phyloP scores from a whole-genome alignment of 2,797 vertebrate species.

The Myotis planiceps region DNA sequence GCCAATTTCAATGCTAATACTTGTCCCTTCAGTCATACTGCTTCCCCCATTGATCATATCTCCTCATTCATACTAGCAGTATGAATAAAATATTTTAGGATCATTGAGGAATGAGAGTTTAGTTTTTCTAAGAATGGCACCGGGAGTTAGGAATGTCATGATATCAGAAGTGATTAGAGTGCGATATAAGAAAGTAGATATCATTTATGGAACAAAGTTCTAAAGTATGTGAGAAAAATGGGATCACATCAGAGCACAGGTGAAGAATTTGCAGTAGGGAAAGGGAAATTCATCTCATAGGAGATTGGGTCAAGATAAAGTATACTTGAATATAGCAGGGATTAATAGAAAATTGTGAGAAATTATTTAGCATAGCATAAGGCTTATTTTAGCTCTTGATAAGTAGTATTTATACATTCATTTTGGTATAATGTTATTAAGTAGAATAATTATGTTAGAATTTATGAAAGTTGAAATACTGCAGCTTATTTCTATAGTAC shows the following conservation, averaged over 20 bases:
- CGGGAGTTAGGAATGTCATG: background rate
- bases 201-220: no score
- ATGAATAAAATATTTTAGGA: background rate
- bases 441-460: slow-evolving; percentile 32
- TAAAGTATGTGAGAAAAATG: background rate
- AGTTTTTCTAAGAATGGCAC: background rate
- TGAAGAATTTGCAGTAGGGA: slow-evolving; percentile 1
- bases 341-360: slow-evolving; percentile 44
- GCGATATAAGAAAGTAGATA: no score
- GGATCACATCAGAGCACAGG: background rate
- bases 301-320: background rate
- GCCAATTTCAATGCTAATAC: background rate
- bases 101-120: background rate
- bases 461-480: slow-evolving; percentile 20
- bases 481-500: background rate
- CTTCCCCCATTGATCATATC: background rate
- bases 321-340: slow-evolving; percentile 8
- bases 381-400: slow-evolving; percentile 20
- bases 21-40: background rate
- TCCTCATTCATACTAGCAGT: background rate
- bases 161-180: background rate
- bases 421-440: slow-evolving; percentile 23
- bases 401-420: background rate
- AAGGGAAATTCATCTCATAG: background rate
- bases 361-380: background rate